Percentiles rank a stretch among this genome's conserved stretches.
Evolutionary conservation across 2,888 invertebrate genomes (phyloP).

Genomic region (Pyralis farinalis): DNA sequence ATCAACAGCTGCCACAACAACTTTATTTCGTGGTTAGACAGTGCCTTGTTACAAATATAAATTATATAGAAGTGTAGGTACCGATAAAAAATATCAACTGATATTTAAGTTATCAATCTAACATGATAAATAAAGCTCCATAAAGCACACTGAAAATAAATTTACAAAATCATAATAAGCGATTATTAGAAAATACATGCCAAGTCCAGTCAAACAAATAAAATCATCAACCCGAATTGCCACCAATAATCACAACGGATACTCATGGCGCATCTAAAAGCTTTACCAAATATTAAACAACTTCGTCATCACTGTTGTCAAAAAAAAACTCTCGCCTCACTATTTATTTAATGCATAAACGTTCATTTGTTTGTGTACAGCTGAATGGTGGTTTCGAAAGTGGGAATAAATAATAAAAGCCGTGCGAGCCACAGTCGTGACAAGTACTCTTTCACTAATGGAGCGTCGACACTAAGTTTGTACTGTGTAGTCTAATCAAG

Average conservation of each 20-base stretch:
- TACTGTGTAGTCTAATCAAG: constrained; percentile 68
- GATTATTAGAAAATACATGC: not conserved
- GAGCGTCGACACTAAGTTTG: constrained; percentile 59
- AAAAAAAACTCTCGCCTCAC: constrained; percentile 34
- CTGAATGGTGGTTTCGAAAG: constrained; percentile 50
- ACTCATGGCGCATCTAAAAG: constrained; percentile 11
- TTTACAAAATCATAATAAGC: no score
- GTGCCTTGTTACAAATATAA: no score
- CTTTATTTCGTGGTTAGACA: no score
- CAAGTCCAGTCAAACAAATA: not conserved
- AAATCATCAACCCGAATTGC: not conserved
- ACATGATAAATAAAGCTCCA: no score
- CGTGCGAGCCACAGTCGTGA: constrained; percentile 64
- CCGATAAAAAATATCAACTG: no score
- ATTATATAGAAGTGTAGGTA: no score
- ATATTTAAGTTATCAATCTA: no score
- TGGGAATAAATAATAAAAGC: constrained; percentile 72
- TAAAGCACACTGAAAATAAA: no score
- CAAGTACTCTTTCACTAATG: constrained; percentile 75
- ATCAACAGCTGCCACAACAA: no score
- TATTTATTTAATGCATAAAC: constrained; percentile 50
- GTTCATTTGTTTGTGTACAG: constrained; percentile 59
- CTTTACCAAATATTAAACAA: constrained; percentile 18
- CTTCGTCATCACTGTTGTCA: constrained; percentile 17
- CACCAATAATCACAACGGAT: not conserved